Evolutionary conservation across 2,113 vertebrate genomes (phyloP), one percentile per base, ranked within the genome.

Genomic region (Sula dactylatra): DNA sequence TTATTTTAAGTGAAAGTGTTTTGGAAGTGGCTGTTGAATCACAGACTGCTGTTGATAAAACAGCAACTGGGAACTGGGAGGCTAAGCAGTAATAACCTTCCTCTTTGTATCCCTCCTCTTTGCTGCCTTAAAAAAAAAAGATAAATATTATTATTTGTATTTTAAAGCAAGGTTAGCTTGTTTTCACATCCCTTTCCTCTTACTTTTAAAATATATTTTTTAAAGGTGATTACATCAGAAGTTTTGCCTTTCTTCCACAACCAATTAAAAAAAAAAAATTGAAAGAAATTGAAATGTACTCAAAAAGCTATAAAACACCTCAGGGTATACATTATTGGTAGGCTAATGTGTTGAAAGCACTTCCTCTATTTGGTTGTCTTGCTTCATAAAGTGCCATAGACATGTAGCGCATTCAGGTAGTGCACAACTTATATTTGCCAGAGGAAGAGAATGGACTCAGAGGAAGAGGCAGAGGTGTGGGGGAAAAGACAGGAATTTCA

Each of bases 301-400:
- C 49, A 66, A 38, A 71, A 59, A 90, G 15, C 40, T 21, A 54
- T 82, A 56, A 62, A 72, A 29, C n/a, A 61, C 71, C 58, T 86
- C 45, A 45, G 90, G 66, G 31, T 44, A 77, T 77, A 82, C 45
- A 29, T 82, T 95, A 86, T 94, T 80, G 93, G 82, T 40, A 82
- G 74, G 9, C 27, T 88, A 94, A 95, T 90, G 69, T 86, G 52
- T 92, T 92, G 80, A 84, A 96, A 95, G 65, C 66, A 38, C 61
- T 95, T 74, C 36, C 72, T 92, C 10, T 19, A 9, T 93, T 96
- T 84, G 31, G 19, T 92, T 92, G 44, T 86, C 77, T 86, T 96
- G 88, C 82, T 93, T 92, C 88, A 93, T 83, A 52, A 92, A 84
- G 34, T 87, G 47, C 77, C 0, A 0, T 8, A 52, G 61, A 56